Evolutionary conservation across 1,140 invertebrate genomes (phyloP).

Genomic region (Diabrotica undecimpunctata): DNA sequence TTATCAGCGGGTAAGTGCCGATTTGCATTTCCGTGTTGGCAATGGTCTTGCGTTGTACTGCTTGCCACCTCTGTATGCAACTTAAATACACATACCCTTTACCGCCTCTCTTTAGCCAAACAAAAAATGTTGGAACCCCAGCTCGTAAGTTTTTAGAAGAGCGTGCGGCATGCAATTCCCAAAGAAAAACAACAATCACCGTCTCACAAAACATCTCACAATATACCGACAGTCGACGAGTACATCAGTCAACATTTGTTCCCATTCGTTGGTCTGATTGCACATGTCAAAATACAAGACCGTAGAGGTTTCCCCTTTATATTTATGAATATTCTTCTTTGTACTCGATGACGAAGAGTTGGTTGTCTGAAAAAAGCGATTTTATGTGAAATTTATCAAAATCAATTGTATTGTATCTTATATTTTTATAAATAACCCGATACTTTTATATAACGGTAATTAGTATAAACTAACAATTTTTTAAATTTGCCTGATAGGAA

Average conservation of each 20-base stretch:
- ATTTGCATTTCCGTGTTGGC: too few relatives aligned
- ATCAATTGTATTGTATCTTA: too few relatives aligned
- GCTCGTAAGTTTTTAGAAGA: background rate
- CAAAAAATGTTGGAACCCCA: constrained; percentile 7
- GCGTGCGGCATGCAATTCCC: constrained; percentile 14
- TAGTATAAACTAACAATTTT: too few relatives aligned
- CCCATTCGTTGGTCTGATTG: constrained; percentile 15
- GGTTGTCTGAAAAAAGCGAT: too few relatives aligned
- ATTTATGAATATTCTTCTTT: too few relatives aligned
- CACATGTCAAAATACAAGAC: constrained; percentile 11
- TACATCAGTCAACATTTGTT: constrained; percentile 21
- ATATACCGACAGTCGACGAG: constrained; percentile 14
- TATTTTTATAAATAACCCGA: too few relatives aligned
- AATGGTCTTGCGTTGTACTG: too few relatives aligned
- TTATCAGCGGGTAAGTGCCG: too few relatives aligned
- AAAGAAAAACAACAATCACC: constrained; percentile 19
- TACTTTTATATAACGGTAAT: too few relatives aligned
- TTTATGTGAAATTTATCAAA: too few relatives aligned
- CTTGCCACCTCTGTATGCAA: background rate
- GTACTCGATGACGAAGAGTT: too few relatives aligned
- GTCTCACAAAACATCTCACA: constrained; percentile 17
- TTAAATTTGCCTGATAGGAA: too few relatives aligned
- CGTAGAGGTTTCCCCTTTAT: background rate
- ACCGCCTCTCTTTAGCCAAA: constrained; percentile 1
- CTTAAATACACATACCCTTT: background rate